phyloP scores from a whole-genome alignment of 2,888 invertebrate species.

The Philhelius pedissequus region DNA sequence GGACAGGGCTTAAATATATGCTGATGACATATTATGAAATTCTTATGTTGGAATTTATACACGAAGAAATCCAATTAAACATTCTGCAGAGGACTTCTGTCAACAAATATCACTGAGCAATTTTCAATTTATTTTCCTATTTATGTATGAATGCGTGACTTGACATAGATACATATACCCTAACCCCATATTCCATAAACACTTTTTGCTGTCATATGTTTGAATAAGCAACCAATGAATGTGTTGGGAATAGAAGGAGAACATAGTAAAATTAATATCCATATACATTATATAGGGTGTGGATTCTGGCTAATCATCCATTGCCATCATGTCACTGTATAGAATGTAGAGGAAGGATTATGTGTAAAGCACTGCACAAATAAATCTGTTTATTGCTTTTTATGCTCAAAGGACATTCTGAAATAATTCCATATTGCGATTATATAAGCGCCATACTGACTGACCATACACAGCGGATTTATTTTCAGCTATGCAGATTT shows the following conservation, averaged over 20 bases:
- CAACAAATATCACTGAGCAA: conserved; percentile 64
- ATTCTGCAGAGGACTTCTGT: conserved; percentile 63
- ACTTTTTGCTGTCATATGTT: conserved; percentile 5
- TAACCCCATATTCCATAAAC: not conserved
- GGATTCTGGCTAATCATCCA: not conserved
- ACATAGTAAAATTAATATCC: not conserved
- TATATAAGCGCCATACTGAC: not conserved
- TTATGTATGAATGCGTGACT: conserved; percentile 26
- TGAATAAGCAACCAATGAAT: conserved; percentile 27
- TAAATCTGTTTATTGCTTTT: conserved; percentile 28
- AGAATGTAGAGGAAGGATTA: not conserved
- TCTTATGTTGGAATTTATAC: conserved; percentile 57
- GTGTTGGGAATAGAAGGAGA: not conserved
- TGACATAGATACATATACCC: conserved; percentile 6
- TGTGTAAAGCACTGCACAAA: conserved; percentile 39
- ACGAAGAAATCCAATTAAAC: conserved; percentile 63
- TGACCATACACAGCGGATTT: not conserved
- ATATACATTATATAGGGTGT: not conserved
- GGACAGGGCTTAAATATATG: conserved; percentile 5
- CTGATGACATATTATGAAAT: conserved; percentile 58
- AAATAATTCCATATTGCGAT: conserved; percentile 19
- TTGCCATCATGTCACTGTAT: not conserved
- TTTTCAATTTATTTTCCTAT: conserved; percentile 64
- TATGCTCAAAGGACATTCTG: conserved; percentile 10
- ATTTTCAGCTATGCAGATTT: no score